These are phyloP conservation scores for Andrena bucephala DNA, from an alignment of 2,888 invertebrate species.

Conservation along the genomic window DNA sequence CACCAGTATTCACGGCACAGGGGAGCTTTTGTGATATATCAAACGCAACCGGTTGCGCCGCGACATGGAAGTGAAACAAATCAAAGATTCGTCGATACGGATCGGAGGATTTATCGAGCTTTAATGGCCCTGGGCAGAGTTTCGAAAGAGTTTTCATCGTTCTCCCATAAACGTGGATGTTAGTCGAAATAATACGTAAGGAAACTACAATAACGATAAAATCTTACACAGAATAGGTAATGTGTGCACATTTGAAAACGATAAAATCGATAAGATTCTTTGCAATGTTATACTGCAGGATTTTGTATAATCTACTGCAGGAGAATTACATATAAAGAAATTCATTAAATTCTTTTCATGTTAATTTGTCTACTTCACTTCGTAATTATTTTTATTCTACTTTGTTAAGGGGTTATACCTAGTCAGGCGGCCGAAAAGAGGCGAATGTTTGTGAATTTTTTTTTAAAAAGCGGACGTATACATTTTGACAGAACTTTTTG, in stretches of 20 bases:
- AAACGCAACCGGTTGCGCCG: constrained; percentile 29
- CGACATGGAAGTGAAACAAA: constrained; percentile 36
- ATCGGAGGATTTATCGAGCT: constrained; percentile 39
- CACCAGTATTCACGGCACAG: neutral
- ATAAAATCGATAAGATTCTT: neutral
- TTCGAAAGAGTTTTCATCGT: constrained; percentile 3
- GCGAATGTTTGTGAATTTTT: too few species aligned
- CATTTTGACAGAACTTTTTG: too few species aligned
- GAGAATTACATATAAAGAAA: neutral
- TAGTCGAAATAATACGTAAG: neutral
- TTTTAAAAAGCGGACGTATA: too few species aligned
- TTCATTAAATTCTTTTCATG: neutral
- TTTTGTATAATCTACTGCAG: neutral
- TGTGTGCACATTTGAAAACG: constrained; percentile 8
- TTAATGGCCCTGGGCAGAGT: constrained; percentile 22
- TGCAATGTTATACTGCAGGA: neutral
- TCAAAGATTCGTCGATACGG: constrained; percentile 22
- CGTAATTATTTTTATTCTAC: too few species aligned
- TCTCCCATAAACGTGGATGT: constrained; percentile 1
- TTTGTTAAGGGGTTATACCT: neutral
- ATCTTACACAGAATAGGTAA: neutral
- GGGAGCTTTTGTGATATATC: constrained; percentile 14
- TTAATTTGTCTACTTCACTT: too few species aligned
- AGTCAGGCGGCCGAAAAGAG: too few species aligned
- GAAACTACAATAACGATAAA: constrained; percentile 7